These are phyloP conservation scores for Danio jaintianensis DNA, from an alignment of 2,797 vertebrate species.

Conservation along the genomic window DNA sequence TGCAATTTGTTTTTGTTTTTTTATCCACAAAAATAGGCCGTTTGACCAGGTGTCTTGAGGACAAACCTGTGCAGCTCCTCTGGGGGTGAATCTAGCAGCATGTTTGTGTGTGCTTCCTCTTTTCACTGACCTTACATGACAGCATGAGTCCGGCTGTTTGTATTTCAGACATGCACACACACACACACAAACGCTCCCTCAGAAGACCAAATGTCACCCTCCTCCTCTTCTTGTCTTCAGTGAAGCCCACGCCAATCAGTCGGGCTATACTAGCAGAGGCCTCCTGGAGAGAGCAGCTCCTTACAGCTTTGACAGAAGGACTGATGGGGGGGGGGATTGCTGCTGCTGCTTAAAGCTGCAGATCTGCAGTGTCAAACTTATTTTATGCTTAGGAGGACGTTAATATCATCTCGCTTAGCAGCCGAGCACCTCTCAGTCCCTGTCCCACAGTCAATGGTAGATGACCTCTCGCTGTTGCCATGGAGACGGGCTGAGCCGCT, in stretches of 20 bases:
- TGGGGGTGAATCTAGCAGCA: not conserved
- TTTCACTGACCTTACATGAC: constrained; percentile 32
- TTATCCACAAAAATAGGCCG: not conserved
- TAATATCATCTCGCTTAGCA: constrained; percentile 25
- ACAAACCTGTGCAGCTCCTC: not conserved
- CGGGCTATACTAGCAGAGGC: constrained; percentile 20
- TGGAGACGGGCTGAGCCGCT: constrained; percentile 46
- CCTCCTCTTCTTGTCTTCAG: constrained; percentile 45
- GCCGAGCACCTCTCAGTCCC: not conserved
- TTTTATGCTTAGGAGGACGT: constrained; percentile 15
- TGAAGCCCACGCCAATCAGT: constrained; percentile 47
- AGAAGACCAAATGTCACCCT: constrained; percentile 52
- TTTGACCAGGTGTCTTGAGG: not conserved
- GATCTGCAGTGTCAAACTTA: constrained; percentile 34
- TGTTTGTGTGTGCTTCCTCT: constrained; percentile 15
- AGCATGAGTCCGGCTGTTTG: constrained; percentile 27
- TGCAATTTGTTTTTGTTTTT: too few relatives aligned
- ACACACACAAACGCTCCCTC: not conserved
- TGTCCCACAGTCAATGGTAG: constrained; percentile 16
- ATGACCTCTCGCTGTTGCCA: constrained; percentile 56
- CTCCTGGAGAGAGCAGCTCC: constrained; percentile 43
- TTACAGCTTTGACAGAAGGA: constrained; percentile 32
- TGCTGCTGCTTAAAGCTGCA: constrained; percentile 10
- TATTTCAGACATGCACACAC: constrained; percentile 21
- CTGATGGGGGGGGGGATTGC: not conserved